phyloP scores from a whole-genome alignment of 2,113 vertebrate species.

The Nansenia antarctica region DNA sequence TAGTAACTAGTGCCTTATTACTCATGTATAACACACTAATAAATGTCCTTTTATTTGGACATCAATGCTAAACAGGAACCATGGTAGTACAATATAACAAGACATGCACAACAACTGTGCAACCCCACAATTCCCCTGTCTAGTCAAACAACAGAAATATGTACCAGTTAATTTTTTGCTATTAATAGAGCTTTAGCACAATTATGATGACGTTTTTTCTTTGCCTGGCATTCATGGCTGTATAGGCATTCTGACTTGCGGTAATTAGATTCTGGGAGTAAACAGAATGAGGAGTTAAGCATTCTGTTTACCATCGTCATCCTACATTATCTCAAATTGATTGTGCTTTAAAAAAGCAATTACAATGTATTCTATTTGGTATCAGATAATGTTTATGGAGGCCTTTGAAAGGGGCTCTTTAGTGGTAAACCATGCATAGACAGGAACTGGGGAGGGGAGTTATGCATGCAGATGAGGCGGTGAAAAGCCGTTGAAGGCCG shows the following conservation, averaged over 20 bases:
- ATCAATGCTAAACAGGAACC: conserved; percentile 23
- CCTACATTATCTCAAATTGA: conserved; percentile 74
- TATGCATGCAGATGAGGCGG: conserved; percentile 52
- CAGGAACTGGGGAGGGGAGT: conserved; percentile 12
- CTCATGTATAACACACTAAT: conserved; percentile 29
- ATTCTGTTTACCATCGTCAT: conserved; percentile 53
- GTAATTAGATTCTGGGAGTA: conserved; percentile 64
- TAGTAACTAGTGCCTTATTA: conserved; percentile 26
- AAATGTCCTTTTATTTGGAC: conserved; percentile 30
- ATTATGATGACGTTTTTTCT: conserved; percentile 48
- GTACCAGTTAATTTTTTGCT: conserved; percentile 37
- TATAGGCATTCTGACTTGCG: conserved; percentile 29
- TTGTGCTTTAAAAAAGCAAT: conserved; percentile 73
- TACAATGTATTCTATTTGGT: conserved; percentile 68
- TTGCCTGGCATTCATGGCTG: conserved; percentile 3
- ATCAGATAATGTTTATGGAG: conserved; percentile 70
- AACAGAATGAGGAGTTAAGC: conserved; percentile 61
- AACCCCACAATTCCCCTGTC: conserved; percentile 15
- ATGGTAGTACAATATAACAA: conserved; percentile 8
- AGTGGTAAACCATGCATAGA: conserved; percentile 66
- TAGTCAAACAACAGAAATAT: conserved; percentile 21
- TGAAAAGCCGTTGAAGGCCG: conserved; percentile 48
- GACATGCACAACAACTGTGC: no score
- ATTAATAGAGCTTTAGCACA: conserved; percentile 46
- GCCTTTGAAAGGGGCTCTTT: conserved; percentile 67